A percentile compares a stretch with the other conserved stretches of the same genome.
Evolutionary conservation across 2,888 invertebrate species (phyloP).

Genomic region (Apomyelois bistriatella): DNA sequence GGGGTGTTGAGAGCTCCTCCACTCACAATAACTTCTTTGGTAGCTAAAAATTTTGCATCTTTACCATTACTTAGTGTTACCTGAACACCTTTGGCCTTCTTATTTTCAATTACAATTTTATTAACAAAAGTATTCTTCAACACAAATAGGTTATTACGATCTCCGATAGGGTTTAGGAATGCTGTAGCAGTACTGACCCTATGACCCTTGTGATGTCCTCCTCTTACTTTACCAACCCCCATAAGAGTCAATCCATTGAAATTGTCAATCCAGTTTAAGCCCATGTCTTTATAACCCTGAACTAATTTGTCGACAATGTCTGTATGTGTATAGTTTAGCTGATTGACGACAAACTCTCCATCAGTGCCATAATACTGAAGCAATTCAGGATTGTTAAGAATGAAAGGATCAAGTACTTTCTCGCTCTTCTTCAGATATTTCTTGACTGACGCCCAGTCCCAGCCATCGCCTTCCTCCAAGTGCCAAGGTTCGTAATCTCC

Average conservation of each 20-base stretch:
- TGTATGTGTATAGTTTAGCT: conserved; percentile 61
- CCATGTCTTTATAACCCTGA: conserved; percentile 71
- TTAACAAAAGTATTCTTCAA: conserved; percentile 52
- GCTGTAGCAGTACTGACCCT: conserved; percentile 79
- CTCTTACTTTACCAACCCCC: conserved; percentile 76
- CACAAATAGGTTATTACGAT: conserved; percentile 54
- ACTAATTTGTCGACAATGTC: conserved; percentile 51
- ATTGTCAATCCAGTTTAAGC: conserved; percentile 62
- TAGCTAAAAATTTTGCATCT: conserved; percentile 40
- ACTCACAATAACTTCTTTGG: conserved; percentile 60
- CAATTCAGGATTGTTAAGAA: conserved; percentile 53
- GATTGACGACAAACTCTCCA: conserved; percentile 73
- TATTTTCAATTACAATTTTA: conserved; percentile 39
- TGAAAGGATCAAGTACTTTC: conserved; percentile 58
- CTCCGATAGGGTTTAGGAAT: conserved; percentile 52
- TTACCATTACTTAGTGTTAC: conserved; percentile 43
- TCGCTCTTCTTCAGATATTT: conserved; percentile 67
- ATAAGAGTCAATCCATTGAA: conserved; percentile 70
- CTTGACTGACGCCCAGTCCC: conserved; percentile 62
- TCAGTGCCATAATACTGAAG: conserved; percentile 63
- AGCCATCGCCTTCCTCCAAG: conserved; percentile 48
- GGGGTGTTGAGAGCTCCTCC: conserved; percentile 64
- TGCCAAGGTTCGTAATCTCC: conserved; percentile 64
- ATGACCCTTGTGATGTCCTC: conserved; percentile 68
- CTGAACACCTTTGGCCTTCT: conserved; percentile 47